Evolutionary conservation across 2,888 invertebrate genomes (phyloP), one percentile per base, ranked within the genome.

Genomic region (Pseudococcus jackbeardsleyi): DNA sequence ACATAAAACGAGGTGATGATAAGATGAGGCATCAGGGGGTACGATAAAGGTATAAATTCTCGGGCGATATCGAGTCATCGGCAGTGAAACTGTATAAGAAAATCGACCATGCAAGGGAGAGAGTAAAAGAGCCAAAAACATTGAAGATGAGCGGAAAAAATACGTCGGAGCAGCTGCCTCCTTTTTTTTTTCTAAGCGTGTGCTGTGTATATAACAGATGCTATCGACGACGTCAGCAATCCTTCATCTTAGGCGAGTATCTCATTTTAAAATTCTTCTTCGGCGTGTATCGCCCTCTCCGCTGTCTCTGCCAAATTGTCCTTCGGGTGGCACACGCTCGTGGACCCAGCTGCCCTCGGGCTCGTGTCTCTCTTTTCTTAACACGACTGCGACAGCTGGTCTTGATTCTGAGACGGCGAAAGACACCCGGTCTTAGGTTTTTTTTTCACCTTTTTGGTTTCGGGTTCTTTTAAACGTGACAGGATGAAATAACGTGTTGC

Each of bases 291-390:
- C 39, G 77, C 77, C 7, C 77, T 11, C 50, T 50, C 50, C 50
- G 50, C 50, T 64, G 64, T 59, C 59, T 59, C 64, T 19, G 17
- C 39, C 77, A 77, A 77, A 77, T 77, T 77, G 77, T 77, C 77
- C 77, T 77, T 77, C 77, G 26, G 77, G 84, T 50, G 46, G 84
- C 84, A 48, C 50, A 46, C 85, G 85, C 85, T 86, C 72, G 72
- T 64, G 86, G 72, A 86, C 68, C 86, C 86, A 86, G 86, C 86
- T 86, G 86, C 86, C 86, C 86, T 72, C 72, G n/a, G 33, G 86
- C 86, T 86, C 86, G 86, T 72, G 86, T 86, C 86, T 68, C 72
- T 17, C 50, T 84, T 84, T 46, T 84, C 39, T 46, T 46, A 48
- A 77, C 77, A 15, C 26, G 77, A 77, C 77, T 50, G 50, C 50